Evolutionary conservation across 1,140 invertebrate genomes (phyloP).

Genomic region (Conus betulinus): DNA sequence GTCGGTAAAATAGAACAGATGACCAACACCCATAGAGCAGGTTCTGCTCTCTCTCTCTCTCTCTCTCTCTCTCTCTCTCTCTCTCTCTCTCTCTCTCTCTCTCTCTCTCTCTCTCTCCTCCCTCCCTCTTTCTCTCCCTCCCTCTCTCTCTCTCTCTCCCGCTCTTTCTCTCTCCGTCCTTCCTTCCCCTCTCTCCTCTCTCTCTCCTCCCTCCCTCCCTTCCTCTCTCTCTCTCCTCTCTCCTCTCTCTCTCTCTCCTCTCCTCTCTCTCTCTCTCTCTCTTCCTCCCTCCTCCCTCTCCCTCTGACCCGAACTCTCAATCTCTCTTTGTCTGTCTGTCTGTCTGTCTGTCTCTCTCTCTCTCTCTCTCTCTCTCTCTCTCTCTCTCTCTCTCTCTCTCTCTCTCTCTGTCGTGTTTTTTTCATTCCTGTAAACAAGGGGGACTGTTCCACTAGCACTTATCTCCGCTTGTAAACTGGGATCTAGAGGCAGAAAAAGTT

Average conservation of each 20-base stretch:
- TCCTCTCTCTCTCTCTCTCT: not conserved
- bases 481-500: too few species aligned
- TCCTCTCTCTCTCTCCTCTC: not conserved
- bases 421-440: too few species aligned
- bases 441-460: too few species aligned
- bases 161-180: not conserved
- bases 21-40: too few species aligned
- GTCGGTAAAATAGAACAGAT: too few species aligned
- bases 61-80: not conserved
- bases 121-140: too few species aligned
- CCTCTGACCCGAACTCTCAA: not conserved
- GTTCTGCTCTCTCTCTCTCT: not conserved
- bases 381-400: not conserved
- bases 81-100: too few species aligned
- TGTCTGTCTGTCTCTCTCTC: not conserved
- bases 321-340: too few species aligned
- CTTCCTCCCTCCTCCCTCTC: not conserved
- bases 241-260: not conserved
- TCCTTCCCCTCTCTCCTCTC: not conserved
- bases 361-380: not conserved
- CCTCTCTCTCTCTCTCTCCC: not conserved
- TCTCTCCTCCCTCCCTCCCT: too few species aligned
- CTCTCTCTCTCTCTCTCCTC: too few species aligned
- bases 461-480: too few species aligned
- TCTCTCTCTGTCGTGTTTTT: too few species aligned